Conservation (phyloP, 2,888 invertebrate species). For the Anoplius nigerrimus region DNA sequence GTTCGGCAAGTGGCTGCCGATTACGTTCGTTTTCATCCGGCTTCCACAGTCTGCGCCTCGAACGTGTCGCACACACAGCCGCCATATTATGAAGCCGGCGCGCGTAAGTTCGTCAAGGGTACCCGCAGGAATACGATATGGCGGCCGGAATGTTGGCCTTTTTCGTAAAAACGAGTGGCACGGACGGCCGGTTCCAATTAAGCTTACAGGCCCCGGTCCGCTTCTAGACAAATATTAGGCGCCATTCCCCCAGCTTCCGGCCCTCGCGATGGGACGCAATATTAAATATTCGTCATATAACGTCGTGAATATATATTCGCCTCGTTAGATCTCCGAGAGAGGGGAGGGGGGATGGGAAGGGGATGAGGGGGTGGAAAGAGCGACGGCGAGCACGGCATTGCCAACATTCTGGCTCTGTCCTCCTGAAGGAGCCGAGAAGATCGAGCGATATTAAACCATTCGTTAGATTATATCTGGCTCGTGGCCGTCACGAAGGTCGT, state of each 20-base stretch:
- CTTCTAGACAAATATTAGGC: slow-evolving; percentile 48
- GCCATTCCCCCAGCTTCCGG: slow-evolving; percentile 33
- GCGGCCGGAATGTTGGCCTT: slow-evolving; percentile 30
- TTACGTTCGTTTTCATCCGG: slow-evolving; percentile 5
- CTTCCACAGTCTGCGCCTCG: slow-evolving; percentile 16
- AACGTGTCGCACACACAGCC: no score
- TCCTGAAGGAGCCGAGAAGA: slow-evolving; percentile 4
- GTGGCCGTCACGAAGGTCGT: no score
- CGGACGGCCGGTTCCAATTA: slow-evolving; percentile 49
- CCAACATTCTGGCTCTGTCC: slow-evolving; percentile 13
- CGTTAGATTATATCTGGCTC: neutral
- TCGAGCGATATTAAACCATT: slow-evolving; percentile 2
- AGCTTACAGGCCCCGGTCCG: slow-evolving; percentile 45
- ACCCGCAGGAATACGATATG: slow-evolving; percentile 37
- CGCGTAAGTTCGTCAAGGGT: slow-evolving; percentile 33
- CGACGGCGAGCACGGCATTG: slow-evolving; percentile 14
- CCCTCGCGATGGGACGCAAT: slow-evolving; percentile 21
- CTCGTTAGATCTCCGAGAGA: slow-evolving; percentile 32
- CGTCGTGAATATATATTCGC: slow-evolving; percentile 28
- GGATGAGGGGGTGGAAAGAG: neutral
- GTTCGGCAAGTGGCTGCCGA: no score
- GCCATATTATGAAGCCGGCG: neutral
- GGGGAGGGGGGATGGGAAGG: neutral
- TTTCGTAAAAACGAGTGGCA: slow-evolving; percentile 40
- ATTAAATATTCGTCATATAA: slow-evolving; percentile 50